Base-by-base conservation (phyloP, 1,140 invertebrate species). In the Holotrichia oblita region DNA sequence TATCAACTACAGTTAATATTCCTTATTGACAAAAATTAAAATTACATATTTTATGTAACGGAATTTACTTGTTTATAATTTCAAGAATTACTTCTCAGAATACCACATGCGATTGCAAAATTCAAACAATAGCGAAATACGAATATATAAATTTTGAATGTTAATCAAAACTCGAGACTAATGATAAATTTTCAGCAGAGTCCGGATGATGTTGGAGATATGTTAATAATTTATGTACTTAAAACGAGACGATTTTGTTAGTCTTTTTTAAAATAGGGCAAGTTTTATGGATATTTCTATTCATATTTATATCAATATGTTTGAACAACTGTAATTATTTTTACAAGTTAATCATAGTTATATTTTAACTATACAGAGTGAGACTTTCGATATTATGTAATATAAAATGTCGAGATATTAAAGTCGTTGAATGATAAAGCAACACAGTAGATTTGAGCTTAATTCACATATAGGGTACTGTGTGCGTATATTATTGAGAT, bases 171-270 rank as follows among this genome's bases (percentile, higher is more conserved):
- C 12, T 59, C 20, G 24, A 64, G 20, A 64, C 22, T 64, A 64
- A 64, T 64, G 24, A 64, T 64, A 64, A 64, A 64, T 64, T 64
- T 64, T 64, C 61, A 64, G 61, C 61, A 27, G 61, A 17, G 24
- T 64, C 61, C 61, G 61, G 61, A 64, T 20, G 61, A 64, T 64
- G n/a, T 64, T 64, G 61, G 61, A 64, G 61, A 64, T 22, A 64
- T 64, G 24, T 22, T 64, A n/a, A n/a, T n/a, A n/a, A n/a, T n/a
- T 64, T 64, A 9, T 20, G 9, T 12, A 12, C n/a, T 48, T 48
- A 10, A 14, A 48, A 0, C 12, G 44, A 48, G n/a, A 48, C 44
- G 44, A 48, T 48, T 48, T 48, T 48, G 44, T 10, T 48, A 48
- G n/a, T n/a, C n/a, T n/a, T n/a, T n/a, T n/a, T n/a, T n/a, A n/a